A percentile compares a stretch with the other conserved stretches of the same genome.
Evolutionary conservation across 1,140 invertebrate species (phyloP).

Genomic region (Trachelipus rathkii): DNA sequence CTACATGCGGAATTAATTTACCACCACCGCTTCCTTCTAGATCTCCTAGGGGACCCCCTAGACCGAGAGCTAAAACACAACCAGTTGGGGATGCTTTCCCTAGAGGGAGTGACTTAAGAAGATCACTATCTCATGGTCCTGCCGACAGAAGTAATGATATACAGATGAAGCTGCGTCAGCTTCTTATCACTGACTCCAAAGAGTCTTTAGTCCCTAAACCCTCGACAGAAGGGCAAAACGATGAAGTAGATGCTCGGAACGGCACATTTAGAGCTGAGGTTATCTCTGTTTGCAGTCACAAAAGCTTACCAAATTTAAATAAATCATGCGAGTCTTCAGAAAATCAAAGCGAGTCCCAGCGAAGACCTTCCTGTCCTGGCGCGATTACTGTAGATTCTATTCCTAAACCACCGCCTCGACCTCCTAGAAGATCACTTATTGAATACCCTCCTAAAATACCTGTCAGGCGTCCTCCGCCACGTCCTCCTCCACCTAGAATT

Average conservation of each 20-base stretch:
- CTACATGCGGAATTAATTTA: not conserved
- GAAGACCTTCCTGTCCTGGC: slow-evolving; percentile 47
- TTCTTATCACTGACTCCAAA: slow-evolving; percentile 57
- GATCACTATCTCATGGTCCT: slow-evolving; percentile 43
- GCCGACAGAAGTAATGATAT: slow-evolving; percentile 58
- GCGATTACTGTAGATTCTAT: slow-evolving; percentile 49
- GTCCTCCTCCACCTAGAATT: slow-evolving; percentile 34
- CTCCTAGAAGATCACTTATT: slow-evolving; percentile 24
- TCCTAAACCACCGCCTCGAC: slow-evolving; percentile 48
- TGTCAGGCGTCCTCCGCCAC: slow-evolving; percentile 33
- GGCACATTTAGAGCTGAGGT: slow-evolving; percentile 44
- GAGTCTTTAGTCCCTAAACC: slow-evolving; percentile 27
- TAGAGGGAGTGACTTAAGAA: slow-evolving; percentile 31
- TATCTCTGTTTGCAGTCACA: slow-evolving; percentile 58
- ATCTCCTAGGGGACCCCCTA: slow-evolving; percentile 27
- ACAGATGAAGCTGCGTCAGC: slow-evolving; percentile 69
- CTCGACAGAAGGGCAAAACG: slow-evolving; percentile 45
- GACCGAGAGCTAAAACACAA: slow-evolving; percentile 26
- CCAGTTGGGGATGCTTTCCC: slow-evolving; percentile 24
- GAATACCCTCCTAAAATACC: slow-evolving; percentile 2
- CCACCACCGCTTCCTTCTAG: slow-evolving; percentile 30
- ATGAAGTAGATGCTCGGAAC: slow-evolving; percentile 14
- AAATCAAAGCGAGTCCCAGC: slow-evolving; percentile 27
- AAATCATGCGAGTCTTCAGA: slow-evolving; percentile 48
- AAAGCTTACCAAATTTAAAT: slow-evolving; percentile 76